Base-by-base conservation (phyloP, 1,140 invertebrate genomes). In the Asbolus verrucosus region DNA sequence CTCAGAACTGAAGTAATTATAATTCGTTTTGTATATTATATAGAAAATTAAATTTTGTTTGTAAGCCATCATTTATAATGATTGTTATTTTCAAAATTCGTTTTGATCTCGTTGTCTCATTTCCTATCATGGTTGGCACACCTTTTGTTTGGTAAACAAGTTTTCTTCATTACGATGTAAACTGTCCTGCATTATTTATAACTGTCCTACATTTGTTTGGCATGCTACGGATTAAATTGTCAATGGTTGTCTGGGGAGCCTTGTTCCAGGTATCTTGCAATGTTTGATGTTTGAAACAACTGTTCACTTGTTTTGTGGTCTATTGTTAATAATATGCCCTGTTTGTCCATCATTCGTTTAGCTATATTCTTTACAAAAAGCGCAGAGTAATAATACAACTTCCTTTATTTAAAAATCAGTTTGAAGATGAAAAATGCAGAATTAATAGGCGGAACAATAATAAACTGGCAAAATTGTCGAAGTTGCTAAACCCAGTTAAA, bases 141-240 rank as follows among this genome's bases (percentile, higher is more conserved):
- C 43, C 43, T 50, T 15, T 50, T 27, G 24, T 54, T 54, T n/a
- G 13, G 21, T 27, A 24, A 54, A 54, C 46, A 54, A 31, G 46
- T 54, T 54, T 54, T 54, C 46, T 54, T 54, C 18, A 54, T 19
- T 27, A 24, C 14, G 3, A 2, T 24, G 24, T 27, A 8, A 8
- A 8, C 24, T 8, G 11, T 36, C 11, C 5, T 36, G 33, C 46
- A 54, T 54, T 54, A 54, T 54, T 54, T 54, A 54, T 54, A 54
- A 27, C 46, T 54, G 21, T 54, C 46, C 46, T 11, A 54, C 46
- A 54, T 54, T 54, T 27, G 46, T 54, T 54, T 54, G 46, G 46
- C 46, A 54, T 54, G 19, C 21, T 54, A 9, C 27, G 46, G 46
- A 54, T 54, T 27, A 54, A 54, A 54, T 54, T 54, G 46, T 54